A percentile compares a stretch with the other conserved stretches of the same genome.
These are phyloP conservation scores for Crotalus tigris DNA, from an alignment of 2,113 vertebrate genomes.

Conservation along the genomic window DNA sequence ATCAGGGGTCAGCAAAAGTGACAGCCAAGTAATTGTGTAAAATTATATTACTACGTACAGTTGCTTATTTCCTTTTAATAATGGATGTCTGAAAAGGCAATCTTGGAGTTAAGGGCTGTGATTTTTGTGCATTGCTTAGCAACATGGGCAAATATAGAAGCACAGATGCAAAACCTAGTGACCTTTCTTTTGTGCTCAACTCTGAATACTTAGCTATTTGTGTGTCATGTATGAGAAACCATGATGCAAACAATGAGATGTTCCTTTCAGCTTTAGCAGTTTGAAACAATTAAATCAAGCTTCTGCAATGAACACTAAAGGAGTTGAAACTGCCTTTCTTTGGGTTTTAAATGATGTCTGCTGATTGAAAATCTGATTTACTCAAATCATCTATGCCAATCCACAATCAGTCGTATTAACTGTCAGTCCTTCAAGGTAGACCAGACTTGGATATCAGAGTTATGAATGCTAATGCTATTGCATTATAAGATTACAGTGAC, in stretches of 20 bases:
- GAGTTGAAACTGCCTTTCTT: neutral
- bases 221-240: slow-evolving; percentile 12
- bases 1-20: slow-evolving; percentile 24
- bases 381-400: neutral
- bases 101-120: slow-evolving; percentile 49
- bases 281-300: slow-evolving; percentile 21
- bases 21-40: slow-evolving; percentile 22
- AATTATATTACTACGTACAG: slow-evolving; percentile 29
- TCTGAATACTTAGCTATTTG: slow-evolving; percentile 48
- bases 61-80: slow-evolving; percentile 61
- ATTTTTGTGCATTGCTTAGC: slow-evolving; percentile 70
- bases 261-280: neutral
- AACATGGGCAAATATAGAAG: slow-evolving; percentile 71
- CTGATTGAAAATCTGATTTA: neutral
- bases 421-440: neutral
- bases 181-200: slow-evolving; percentile 58
- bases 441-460: neutral
- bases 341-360: neutral
- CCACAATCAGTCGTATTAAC: neutral
- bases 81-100: slow-evolving; percentile 59
- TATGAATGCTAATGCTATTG: neutral
- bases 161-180: slow-evolving; percentile 66
- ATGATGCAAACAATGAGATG: neutral
- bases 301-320: neutral
- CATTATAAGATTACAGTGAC: neutral